phyloP scores from a whole-genome alignment of 2,888 invertebrate genomes.

The Lithophane semibrunnea region DNA sequence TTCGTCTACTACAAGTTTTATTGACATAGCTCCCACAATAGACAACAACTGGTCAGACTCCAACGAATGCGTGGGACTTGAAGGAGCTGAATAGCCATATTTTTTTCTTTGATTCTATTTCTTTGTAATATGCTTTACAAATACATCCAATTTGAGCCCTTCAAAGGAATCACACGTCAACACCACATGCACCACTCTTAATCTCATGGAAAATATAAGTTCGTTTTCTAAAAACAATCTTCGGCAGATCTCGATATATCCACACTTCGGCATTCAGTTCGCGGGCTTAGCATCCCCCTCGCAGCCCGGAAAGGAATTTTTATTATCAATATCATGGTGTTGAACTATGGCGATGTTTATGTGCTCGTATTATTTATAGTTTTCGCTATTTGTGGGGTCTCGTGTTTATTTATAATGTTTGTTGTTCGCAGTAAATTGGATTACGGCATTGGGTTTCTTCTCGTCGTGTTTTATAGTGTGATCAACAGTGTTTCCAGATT shows the following conservation, averaged over 20 bases:
- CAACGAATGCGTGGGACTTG: not conserved
- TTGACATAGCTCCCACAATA: not conserved
- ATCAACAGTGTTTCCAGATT: conserved; percentile 68
- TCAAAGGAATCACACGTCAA: conserved; percentile 10
- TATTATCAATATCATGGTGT: conserved; percentile 83
- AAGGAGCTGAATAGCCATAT: conserved; percentile 1
- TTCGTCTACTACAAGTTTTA: not conserved
- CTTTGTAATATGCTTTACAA: not conserved
- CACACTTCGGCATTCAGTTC: conserved; percentile 63
- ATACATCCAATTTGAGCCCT: not conserved
- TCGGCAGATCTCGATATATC: conserved; percentile 53
- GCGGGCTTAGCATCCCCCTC: conserved; percentile 64
- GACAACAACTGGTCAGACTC: not conserved
- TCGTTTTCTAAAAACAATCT: conserved; percentile 48
- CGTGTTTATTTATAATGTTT: conserved; percentile 70
- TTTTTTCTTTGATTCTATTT: not conserved
- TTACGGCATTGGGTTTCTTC: conserved; percentile 63
- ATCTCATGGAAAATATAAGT: conserved; percentile 53
- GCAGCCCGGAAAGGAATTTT: conserved; percentile 79
- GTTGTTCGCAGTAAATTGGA: conserved; percentile 70
- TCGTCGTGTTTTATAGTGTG: conserved; percentile 64
- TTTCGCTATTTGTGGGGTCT: conserved; percentile 69
- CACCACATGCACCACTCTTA: conserved; percentile 25
- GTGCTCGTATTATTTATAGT: conserved; percentile 74
- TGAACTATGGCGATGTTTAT: conserved; percentile 72